phyloP scores from a whole-genome alignment of 2,113 vertebrate species.

The Daboia siamensis region DNA sequence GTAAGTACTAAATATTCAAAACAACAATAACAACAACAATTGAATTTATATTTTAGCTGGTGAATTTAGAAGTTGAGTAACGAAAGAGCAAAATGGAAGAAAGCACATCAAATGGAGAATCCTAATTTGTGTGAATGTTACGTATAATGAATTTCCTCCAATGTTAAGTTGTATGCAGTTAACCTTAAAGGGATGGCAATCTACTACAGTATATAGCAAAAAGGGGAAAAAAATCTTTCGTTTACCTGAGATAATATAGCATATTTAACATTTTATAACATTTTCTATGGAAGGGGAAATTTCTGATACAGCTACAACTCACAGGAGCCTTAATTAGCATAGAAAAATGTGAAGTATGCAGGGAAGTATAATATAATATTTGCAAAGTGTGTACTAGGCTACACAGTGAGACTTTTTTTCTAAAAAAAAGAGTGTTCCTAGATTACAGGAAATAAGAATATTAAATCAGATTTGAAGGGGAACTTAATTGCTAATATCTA shows the following conservation, averaged over 20 bases:
- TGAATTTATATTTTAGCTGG: not conserved
- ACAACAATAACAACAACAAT: not conserved
- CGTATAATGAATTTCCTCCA: not conserved
- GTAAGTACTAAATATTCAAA: slow-evolving; percentile 1
- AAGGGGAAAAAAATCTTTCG: not conserved
- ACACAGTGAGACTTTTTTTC: not conserved
- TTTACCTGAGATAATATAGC: not conserved
- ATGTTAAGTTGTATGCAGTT: not conserved
- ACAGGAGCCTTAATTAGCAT: not conserved
- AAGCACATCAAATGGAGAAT: not conserved
- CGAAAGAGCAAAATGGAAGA: not conserved
- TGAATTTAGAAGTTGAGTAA: not conserved
- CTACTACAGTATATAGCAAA: not conserved
- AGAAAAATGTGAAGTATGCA: not conserved
- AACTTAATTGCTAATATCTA: not conserved
- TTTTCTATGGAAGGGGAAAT: not conserved
- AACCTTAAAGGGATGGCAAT: not conserved
- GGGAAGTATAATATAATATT: not conserved
- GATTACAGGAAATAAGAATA: not conserved
- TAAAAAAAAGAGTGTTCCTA: not conserved
- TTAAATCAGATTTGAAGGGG: not conserved
- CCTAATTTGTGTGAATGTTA: no score
- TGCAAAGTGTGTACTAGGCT: not conserved
- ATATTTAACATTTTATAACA: not conserved
- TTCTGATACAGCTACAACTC: not conserved